Evolutionary conservation across 2,113 vertebrate species (phyloP).

Genomic region (Corythornis vintsioides): DNA sequence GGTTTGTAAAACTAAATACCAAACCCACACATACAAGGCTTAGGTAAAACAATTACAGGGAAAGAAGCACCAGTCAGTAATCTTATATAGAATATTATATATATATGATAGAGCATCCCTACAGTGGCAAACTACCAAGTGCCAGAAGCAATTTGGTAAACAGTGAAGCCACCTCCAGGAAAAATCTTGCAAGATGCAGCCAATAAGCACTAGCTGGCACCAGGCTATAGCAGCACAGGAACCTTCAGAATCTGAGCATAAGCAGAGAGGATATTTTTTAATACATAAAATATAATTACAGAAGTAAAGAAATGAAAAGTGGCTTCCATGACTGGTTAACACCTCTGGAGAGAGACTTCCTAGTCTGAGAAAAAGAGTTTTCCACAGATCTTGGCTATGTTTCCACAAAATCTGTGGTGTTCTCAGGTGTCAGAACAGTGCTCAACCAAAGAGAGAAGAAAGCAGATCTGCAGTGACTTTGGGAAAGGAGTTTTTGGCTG

Average conservation of each 20-base stretch:
- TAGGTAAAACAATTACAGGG: neutral
- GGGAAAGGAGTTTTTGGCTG: neutral
- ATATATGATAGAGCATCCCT: neutral
- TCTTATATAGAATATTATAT: neutral
- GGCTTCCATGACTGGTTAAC: neutral
- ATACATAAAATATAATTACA: neutral
- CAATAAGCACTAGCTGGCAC: neutral
- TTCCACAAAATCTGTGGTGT: neutral
- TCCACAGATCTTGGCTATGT: neutral
- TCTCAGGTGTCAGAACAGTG: neutral
- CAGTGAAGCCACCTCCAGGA: neutral
- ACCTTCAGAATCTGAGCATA: neutral
- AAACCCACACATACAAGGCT: neutral
- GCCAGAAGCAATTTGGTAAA: neutral
- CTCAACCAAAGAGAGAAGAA: neutral
- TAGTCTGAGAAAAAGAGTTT: neutral
- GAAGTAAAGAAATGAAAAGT: neutral
- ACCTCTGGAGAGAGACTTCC: neutral
- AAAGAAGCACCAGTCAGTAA: neutral
- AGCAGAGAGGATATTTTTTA: neutral
- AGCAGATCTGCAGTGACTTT: neutral
- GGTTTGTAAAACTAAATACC: neutral
- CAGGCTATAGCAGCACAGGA: neutral
- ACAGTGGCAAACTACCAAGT: neutral
- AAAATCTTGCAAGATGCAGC: neutral